Evolutionary conservation across 1,140 invertebrate genomes (phyloP), one percentile per base, ranked within the genome.

Genomic region (Bombyx mandarina): DNA sequence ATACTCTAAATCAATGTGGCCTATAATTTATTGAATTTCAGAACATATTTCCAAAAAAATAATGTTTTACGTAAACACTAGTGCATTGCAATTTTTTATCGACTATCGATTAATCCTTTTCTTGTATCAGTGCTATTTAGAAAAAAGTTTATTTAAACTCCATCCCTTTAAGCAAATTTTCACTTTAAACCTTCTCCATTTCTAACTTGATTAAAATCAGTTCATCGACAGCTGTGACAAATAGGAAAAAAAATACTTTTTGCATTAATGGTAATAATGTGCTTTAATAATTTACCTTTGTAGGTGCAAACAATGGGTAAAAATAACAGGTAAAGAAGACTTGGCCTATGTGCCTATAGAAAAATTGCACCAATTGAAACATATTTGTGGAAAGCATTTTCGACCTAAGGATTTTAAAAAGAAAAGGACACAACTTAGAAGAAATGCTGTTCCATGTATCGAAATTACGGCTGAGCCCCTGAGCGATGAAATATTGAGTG

Each of bases 281-380:
- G 10, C 10, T 45, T 7, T 45, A 45, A 8, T 8, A 45, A 45
- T 7, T 45, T 45, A 45, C 10, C 10, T 45, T 45, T 7, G 7
- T 8, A 45, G 45, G 45, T 45, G 7, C 45, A 7, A 45, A 45
- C 10, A 8, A 45, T 8, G 10, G 45, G 45, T 45, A 10, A 45
- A 45, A 45, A 10, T 10, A 45, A 52, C 56, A n/a, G 64, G 64
- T 18, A 62, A 66, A 46, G 60, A 66, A 60, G 60, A 66, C 43
- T 56, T 66, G 45, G 50, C 54, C 43, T 60, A 66, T 62, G 52
- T 66, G 8, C 64, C 64, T 42, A 57, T 66, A 52, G 63, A 66
- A 59, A 66, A 66, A 43, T 43, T 66, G 18, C 55, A 62, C 56
- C 7, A 12, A 42, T 58, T 62, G 43, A 60, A 62, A 60, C 48